A percentile compares a stretch with the other conserved stretches of the same genome.
Conservation (phyloP, 1,140 invertebrate species). For the Archivesica marissinica region DNA sequence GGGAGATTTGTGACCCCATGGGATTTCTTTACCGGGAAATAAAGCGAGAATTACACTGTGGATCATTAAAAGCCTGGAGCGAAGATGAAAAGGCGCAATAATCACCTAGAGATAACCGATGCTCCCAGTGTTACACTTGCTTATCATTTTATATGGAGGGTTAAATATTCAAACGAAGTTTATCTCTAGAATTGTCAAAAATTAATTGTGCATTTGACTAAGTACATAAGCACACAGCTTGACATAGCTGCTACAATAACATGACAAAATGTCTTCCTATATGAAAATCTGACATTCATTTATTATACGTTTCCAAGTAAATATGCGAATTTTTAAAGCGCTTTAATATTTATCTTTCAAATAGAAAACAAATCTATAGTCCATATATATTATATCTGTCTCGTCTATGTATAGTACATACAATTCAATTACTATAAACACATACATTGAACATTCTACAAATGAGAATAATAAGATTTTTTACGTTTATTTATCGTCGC, state of each 20-base stretch:
- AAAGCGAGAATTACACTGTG: conserved; percentile 2
- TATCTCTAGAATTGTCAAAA: background rate
- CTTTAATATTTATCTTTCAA: too few relatives aligned
- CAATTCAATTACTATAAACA: too few relatives aligned
- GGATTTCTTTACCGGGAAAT: conserved; percentile 9
- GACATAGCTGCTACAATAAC: background rate
- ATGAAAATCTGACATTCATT: background rate
- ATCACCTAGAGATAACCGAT: conserved; percentile 28
- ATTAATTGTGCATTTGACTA: conserved; percentile 2
- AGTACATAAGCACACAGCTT: background rate
- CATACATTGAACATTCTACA: too few relatives aligned
- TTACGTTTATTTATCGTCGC: too few relatives aligned
- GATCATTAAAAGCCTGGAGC: conserved; percentile 32
- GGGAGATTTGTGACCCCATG: background rate
- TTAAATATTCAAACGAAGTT: conserved; percentile 28
- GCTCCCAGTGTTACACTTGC: background rate
- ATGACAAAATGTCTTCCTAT: background rate
- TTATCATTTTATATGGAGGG: conserved; percentile 6
- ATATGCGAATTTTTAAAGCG: too few relatives aligned
- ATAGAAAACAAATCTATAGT: too few relatives aligned
- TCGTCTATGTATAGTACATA: too few relatives aligned
- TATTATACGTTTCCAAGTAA: too few relatives aligned
- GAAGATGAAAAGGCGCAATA: conserved; percentile 43
- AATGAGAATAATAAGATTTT: too few relatives aligned
- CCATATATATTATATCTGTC: too few relatives aligned